These are phyloP conservation scores for Parazoanthus swiftii DNA, from an alignment of 92 coral and sea anemone genomes.

Conservation along the genomic window DNA sequence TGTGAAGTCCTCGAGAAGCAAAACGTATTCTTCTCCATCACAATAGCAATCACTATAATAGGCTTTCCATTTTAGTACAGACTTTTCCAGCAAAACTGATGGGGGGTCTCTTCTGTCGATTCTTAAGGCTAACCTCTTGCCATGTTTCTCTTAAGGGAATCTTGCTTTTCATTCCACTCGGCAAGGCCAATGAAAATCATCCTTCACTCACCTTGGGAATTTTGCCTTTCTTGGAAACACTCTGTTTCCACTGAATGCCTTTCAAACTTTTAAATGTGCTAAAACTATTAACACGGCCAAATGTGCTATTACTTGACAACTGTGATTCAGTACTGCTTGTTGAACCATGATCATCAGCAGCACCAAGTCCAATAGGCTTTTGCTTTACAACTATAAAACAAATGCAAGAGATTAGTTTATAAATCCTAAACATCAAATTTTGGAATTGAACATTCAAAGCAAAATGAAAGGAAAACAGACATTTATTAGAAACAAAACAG, in stretches of 20 bases:
- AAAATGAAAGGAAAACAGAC: neutral
- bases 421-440: neutral
- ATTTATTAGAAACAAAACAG: too few species aligned
- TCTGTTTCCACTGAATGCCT: conserved; percentile 27
- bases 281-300: conserved; percentile 40
- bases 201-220: conserved; percentile 23
- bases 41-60: conserved; percentile 33
- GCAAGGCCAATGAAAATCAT: conserved; percentile 50
- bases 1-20: conserved; percentile 38
- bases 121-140: conserved; percentile 26
- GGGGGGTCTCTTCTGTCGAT: conserved; percentile 42
- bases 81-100: conserved; percentile 35
- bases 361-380: conserved; percentile 32
- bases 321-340: conserved; percentile 28
- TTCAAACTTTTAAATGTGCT: conserved; percentile 30
- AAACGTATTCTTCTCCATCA: conserved; percentile 27
- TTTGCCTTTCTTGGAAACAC: conserved; percentile 40
- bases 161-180: conserved; percentile 35
- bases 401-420: conserved; percentile 25
- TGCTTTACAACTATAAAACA: conserved; percentile 39
- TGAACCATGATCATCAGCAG: conserved; percentile 31
- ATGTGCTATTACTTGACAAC: conserved; percentile 25
- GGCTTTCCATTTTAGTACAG: conserved; percentile 20
- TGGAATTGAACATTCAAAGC: neutral
- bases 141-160: conserved; percentile 38